These are phyloP conservation scores for Genyomyrus donnyi DNA, from an alignment of 2,113 vertebrate genomes.

Conservation along the genomic window DNA sequence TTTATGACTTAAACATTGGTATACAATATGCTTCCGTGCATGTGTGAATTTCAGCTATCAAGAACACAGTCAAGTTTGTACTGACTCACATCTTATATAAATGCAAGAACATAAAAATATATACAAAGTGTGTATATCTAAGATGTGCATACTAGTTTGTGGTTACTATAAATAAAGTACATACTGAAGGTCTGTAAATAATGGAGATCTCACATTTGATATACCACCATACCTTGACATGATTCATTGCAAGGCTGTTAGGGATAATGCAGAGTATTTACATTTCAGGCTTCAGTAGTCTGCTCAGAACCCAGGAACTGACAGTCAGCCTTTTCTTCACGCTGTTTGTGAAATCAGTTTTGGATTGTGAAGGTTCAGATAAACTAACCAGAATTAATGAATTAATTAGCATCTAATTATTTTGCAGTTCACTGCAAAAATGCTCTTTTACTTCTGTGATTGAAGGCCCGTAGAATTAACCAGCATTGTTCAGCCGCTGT, in stretches of 20 bases:
- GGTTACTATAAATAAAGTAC: not conserved
- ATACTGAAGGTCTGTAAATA: not conserved
- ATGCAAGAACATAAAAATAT: not conserved
- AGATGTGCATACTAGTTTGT: not conserved
- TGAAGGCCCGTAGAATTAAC: not conserved
- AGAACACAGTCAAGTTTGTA: not conserved
- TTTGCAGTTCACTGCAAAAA: not conserved
- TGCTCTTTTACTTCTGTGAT: not conserved
- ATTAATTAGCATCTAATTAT: not conserved
- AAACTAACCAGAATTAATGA: not conserved
- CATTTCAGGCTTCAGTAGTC: not conserved
- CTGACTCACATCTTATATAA: not conserved
- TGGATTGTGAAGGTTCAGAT: not conserved
- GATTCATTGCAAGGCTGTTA: not conserved
- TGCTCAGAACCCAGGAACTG: not conserved
- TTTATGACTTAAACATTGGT: constrained; percentile 9
- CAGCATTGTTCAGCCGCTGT: not conserved
- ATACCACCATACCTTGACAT: not conserved
- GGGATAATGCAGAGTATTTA: not conserved
- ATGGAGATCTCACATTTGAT: not conserved
- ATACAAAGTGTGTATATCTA: not conserved
- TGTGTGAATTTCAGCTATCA: not conserved
- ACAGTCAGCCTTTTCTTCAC: not conserved
- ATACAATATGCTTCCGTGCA: not conserved
- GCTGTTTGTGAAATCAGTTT: not conserved